Base-by-base conservation (phyloP, 2,888 invertebrate species). In the Invenusta paracnida region DNA sequence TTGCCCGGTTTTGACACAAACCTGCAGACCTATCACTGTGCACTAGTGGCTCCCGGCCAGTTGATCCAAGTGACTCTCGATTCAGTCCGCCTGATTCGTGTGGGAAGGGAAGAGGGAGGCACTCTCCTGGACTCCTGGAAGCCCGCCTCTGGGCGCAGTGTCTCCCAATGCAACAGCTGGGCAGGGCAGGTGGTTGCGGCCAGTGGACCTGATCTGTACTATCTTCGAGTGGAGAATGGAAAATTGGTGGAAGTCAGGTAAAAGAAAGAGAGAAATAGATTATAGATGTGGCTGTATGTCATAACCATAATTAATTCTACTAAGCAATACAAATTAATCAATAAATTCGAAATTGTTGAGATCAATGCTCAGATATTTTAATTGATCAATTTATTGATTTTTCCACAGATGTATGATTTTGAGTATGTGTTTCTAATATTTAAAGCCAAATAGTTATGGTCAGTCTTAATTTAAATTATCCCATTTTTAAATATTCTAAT, bases 1-100 rank as follows among this genome's bases (percentile, higher is more conserved):
- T 94, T 97, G 88, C 93, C 94, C 85, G 98, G 98, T 0, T 96
- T 98, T 90, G 94, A 96, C 29, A 94, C 95, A 0, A 96, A 96
- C 89, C 94, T 96, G 88, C 97, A 98, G 91, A 97, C 98, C 0
- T 96, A 98, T 90, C 96, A 94, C 90, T 97, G 97, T 87, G 95
- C 96, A 0, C 98, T 98, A 91, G 96, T 97, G 2, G 94, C 93
- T 31, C 93, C 94, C 89, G 94, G 95, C 89, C 95, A 96, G 90
- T 94, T 98, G 85, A 92, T 95, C 48, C 94, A 94, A 91, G 92
- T 92, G 27, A 84, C 84, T 0, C 28, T 88, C 25, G 73, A 84
- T 2, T 67, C 73, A 29, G 25, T 85, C 29, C 93, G 95, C 82
- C 91, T 96, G 29, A 94, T 96, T 27, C n/a, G n/a, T 0, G 25